Base-by-base conservation (phyloP, 2,797 vertebrate genomes). In the Pangasius macronema region DNA sequence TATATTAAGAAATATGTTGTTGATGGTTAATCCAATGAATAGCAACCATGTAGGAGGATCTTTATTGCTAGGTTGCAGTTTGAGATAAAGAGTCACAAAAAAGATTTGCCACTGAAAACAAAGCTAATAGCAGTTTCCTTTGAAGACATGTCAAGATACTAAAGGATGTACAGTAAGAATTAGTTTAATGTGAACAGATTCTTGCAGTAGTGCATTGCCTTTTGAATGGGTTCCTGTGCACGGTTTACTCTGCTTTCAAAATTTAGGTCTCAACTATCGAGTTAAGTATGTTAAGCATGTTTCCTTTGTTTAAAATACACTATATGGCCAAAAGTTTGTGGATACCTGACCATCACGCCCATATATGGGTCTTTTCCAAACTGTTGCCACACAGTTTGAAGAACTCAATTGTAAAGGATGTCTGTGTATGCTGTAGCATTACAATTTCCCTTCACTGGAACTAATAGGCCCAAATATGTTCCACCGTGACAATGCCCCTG, bases 71-170 rank as follows among this genome's bases (percentile, higher is more conserved):
- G 49, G 16, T 20, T 36, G 13, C 33, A 24, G 55, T 59, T 57
- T 24, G 76, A 79, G 72, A 75, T 49, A 75, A 75, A n/a, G 49
- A 46, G 51, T 30, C n/a, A 55, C 0, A 36, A 55, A 80, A 46
- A 79, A 36, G 76, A 46, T 16, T 42, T n/a, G 27, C 42, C 20
- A 61, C 3, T 61, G 11, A 16, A 81, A 81, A 42, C 1, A 7
- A 63, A 82, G 36, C 57, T n/a, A 46, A 61, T 82, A 14, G 22
- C 24, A 42, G 30, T 42, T 63, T 82, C 24, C 39, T 33, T 79
- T 59, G 33, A 80, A 80, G 77, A 81, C 53, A 39, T 59, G 49
- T 79, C 76, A 33, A 55, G 76, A 55, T 55, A 53, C 76, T 53
- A 81, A 59, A 59, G 3, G 33, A 59, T 22, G 51, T 22, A 77